Evolutionary conservation across 2,797 vertebrate genomes (phyloP).

Genomic region (Nannoperca obscura): DNA sequence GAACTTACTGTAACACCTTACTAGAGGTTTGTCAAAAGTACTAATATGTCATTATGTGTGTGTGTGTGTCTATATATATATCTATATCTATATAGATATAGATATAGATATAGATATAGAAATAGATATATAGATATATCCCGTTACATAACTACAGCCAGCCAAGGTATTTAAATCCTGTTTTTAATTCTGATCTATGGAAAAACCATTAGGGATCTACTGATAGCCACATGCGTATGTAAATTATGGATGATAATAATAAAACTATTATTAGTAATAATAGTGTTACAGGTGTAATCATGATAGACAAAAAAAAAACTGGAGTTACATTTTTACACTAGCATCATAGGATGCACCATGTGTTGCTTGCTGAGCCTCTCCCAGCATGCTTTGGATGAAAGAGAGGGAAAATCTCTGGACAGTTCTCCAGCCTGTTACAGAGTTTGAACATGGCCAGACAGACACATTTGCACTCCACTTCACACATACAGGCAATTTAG

Average conservation of each 20-base stretch:
- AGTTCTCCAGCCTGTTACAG: background rate
- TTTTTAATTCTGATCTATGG: background rate
- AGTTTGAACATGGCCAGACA: background rate
- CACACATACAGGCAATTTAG: conserved; percentile 6
- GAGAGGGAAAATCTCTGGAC: background rate
- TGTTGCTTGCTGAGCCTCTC: background rate
- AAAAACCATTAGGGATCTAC: background rate
- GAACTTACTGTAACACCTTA: background rate
- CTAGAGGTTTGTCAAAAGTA: background rate
- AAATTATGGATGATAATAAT: background rate
- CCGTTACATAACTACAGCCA: background rate
- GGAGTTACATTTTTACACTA: background rate
- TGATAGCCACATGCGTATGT: background rate
- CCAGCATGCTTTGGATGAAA: background rate
- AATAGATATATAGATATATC: no score
- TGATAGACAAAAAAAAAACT: background rate
- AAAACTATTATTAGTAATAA: background rate
- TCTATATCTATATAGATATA: no score
- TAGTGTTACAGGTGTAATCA: background rate
- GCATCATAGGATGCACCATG: background rate
- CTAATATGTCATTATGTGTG: background rate
- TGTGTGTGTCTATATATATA: no score
- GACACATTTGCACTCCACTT: conserved; percentile 12
- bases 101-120: no score
- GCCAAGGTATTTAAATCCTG: background rate